Evolutionary conservation across 2,113 vertebrate species (phyloP).

Genomic region (Aramus guarauna): DNA sequence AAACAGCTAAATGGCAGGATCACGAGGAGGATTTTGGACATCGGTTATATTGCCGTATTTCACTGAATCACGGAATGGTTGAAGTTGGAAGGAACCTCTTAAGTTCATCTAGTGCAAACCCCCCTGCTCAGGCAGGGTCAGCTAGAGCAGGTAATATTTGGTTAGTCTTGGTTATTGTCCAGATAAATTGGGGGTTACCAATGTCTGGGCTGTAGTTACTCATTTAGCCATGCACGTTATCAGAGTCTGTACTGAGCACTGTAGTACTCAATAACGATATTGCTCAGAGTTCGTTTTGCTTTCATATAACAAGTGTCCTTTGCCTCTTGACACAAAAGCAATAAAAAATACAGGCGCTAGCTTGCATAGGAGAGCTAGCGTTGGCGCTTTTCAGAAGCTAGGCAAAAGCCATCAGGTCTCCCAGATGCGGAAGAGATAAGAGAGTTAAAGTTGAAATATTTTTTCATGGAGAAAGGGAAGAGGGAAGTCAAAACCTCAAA

Average conservation of each 20-base stretch:
- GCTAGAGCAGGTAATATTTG: not conserved
- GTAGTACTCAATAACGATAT: not conserved
- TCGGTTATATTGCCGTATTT: not conserved
- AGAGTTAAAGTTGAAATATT: not conserved
- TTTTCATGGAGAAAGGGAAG: not conserved
- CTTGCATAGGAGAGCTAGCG: not conserved
- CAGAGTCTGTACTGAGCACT: not conserved
- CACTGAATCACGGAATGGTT: not conserved
- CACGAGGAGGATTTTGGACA: not conserved
- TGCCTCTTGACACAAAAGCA: not conserved
- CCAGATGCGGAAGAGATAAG: not conserved
- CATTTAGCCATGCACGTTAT: not conserved
- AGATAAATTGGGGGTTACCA: not conserved
- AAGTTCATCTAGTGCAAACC: not conserved
- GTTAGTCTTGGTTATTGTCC: not conserved
- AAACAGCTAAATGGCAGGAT: not conserved
- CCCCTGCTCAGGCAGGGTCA: not conserved
- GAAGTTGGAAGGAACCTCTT: not conserved
- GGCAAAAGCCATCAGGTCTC: not conserved
- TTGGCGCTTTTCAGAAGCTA: not conserved
- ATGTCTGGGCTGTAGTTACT: not conserved
- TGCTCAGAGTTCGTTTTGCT: not conserved
- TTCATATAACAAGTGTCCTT: not conserved
- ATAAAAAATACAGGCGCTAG: not conserved
- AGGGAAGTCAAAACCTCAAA: not conserved